Percentiles rank a stretch among this genome's conserved stretches.
Evolutionary conservation across 2,797 vertebrate genomes (phyloP).

Genomic region (Sphaeramia orbicularis): DNA sequence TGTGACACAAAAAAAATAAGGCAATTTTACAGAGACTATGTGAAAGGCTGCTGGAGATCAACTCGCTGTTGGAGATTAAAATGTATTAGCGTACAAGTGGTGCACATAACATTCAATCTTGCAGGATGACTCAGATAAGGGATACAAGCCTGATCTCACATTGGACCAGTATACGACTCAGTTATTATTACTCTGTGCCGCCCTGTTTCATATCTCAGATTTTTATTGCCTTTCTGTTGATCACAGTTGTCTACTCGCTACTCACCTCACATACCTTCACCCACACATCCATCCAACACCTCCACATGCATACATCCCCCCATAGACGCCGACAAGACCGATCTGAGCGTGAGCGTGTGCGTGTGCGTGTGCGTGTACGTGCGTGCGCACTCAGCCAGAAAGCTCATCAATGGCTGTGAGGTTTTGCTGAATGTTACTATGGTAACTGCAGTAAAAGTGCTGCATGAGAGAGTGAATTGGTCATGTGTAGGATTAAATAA

Average conservation of each 20-base stretch:
- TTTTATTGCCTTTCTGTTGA: conserved; percentile 21
- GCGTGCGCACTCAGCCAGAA: conserved; percentile 51
- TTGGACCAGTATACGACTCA: not conserved
- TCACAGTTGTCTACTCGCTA: conserved; percentile 28
- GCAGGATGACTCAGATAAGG: conserved; percentile 1
- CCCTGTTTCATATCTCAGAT: not conserved
- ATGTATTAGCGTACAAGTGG: not conserved
- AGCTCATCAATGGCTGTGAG: conserved; percentile 75
- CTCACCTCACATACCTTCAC: conserved; percentile 54
- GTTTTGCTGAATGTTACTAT: conserved; percentile 78
- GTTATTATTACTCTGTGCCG: conserved; percentile 9
- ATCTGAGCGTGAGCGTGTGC: conserved; percentile 25
- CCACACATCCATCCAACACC: conserved; percentile 43
- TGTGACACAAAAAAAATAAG: not conserved
- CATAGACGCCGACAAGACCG: conserved; percentile 22
- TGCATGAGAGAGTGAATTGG: conserved; percentile 55
- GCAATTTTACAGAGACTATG: not conserved
- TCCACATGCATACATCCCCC: conserved; percentile 18
- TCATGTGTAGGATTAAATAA: conserved; percentile 61
- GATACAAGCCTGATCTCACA: not conserved
- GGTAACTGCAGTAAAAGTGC: conserved; percentile 75
- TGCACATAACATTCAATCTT: not conserved
- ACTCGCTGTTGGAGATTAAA: not conserved
- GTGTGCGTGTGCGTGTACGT: conserved; percentile 9
- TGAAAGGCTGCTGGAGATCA: conserved; percentile 1